Base-by-base conservation (phyloP, 2,113 vertebrate species). In the Xenopus laevis region DNA sequence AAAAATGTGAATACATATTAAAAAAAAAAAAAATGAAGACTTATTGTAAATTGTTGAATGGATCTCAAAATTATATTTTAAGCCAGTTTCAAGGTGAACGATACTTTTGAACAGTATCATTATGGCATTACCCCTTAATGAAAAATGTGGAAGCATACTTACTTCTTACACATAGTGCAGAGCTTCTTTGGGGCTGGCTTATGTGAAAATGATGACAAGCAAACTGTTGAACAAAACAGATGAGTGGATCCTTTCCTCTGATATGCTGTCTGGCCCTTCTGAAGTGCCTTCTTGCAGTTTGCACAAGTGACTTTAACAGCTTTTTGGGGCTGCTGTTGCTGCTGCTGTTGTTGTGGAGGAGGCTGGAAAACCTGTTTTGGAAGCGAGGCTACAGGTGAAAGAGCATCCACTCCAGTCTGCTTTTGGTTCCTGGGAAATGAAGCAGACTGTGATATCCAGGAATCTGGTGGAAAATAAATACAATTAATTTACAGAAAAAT, bases 81-180 rank as follows among this genome's bases (percentile, higher is more conserved):
- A 40, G 33, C 1, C 8, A 40, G 33, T 7, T 40, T 40, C 8
- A 40, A 40, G 33, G 33, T 40, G 33, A 27, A 27, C 33, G 2
- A 9, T 40, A 40, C 6, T 1, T 40, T 40, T 40, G 6, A 40
- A 40, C 33, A 40, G 33, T 40, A 40, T 9, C 33, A 33, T 33
- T 33, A 6, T 9, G 3, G 6, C 33, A 40, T 40, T 40, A 1
- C 33, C 33, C 33, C 33, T 40, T 40, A 27, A 27, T 27, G 23
- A 27, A 27, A 27, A 27, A 27, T n/a, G 23, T 27, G 23, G 23
- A 27, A 27, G 23, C 23, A 27, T 50, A 6, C 93, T 92, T 90
- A 99, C 96, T 99, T 99, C 91, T 97, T 98, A 87, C 97, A 99
- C 94, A 98, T 98, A 85, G 97, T 97, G 89, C 97, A 99, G 84